Evolutionary conservation across 2,888 invertebrate genomes (phyloP).

Genomic region (Linnaemya vulpina): DNA sequence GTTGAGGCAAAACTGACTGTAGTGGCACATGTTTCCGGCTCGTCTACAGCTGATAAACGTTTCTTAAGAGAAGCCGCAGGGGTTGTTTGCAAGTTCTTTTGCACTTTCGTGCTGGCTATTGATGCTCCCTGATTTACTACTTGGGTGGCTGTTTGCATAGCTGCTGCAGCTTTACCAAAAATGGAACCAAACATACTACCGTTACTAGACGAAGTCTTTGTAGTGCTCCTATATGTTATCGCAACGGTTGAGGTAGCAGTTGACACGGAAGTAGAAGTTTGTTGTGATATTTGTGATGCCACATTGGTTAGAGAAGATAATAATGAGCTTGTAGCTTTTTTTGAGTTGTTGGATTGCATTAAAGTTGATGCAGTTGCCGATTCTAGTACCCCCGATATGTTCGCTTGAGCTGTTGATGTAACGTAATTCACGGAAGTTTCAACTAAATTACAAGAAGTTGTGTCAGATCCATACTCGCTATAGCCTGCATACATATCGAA

Average conservation of each 20-base stretch:
- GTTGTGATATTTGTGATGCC: slow-evolving; percentile 70
- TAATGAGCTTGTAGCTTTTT: slow-evolving; percentile 68
- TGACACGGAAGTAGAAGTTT: slow-evolving; percentile 61
- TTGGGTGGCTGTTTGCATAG: slow-evolving; percentile 80
- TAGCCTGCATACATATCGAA: slow-evolving; percentile 52
- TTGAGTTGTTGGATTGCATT: slow-evolving; percentile 18
- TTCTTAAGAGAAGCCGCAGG: neutral
- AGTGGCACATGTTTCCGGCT: slow-evolving; percentile 37
- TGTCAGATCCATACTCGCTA: slow-evolving; percentile 74
- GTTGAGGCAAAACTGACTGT: too few species aligned
- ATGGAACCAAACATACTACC: slow-evolving; percentile 80
- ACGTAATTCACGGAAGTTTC: neutral
- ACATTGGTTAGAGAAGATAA: slow-evolving; percentile 74
- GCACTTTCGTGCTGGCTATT: slow-evolving; percentile 77
- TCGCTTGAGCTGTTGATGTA: neutral
- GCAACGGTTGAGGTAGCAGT: neutral
- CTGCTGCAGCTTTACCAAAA: slow-evolving; percentile 81
- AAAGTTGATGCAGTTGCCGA: slow-evolving; percentile 22
- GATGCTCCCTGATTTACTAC: slow-evolving; percentile 79
- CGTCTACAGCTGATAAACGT: slow-evolving; percentile 51
- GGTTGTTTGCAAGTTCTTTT: slow-evolving; percentile 73
- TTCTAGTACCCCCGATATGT: neutral
- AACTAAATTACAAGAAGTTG: slow-evolving; percentile 45
- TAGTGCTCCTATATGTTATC: neutral
- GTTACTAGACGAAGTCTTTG: slow-evolving; percentile 20